Evolutionary conservation across 2,888 invertebrate species (phyloP).

Genomic region (Protophormia terraenovae): DNA sequence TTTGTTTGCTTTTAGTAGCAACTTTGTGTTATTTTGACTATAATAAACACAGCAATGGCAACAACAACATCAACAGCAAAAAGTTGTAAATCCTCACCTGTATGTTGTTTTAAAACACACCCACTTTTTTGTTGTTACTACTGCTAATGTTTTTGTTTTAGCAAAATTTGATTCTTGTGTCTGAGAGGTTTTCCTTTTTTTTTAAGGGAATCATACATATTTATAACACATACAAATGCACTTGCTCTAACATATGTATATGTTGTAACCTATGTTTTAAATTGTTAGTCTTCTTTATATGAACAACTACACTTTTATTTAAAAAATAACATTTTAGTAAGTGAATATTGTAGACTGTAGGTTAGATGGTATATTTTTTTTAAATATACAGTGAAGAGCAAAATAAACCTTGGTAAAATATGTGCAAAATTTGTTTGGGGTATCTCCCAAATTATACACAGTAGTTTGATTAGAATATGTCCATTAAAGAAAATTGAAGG

Average conservation of each 20-base stretch:
- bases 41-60: constrained; percentile 8
- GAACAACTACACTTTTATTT: too few relatives aligned
- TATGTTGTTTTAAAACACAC: constrained; percentile 41
- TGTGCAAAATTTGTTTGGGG: too few relatives aligned
- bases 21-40: background rate
- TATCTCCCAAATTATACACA: too few relatives aligned
- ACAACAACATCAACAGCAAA: constrained; percentile 6
- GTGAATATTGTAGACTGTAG: too few relatives aligned
- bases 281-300: too few relatives aligned
- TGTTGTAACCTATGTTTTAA: too few relatives aligned
- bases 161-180: constrained; percentile 19
- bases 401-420: too few relatives aligned
- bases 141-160: background rate
- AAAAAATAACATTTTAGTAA: too few relatives aligned
- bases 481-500: too few relatives aligned
- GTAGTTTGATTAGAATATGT: too few relatives aligned
- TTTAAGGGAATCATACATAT: background rate
- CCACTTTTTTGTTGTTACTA: constrained; percentile 16
- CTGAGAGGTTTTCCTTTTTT: constrained; percentile 28
- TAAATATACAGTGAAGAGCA: too few relatives aligned
- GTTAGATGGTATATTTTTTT: too few relatives aligned
- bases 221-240: background rate
- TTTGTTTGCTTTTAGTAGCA: background rate
- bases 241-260: background rate
- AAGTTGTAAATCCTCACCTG: constrained; percentile 44